Evolutionary conservation across 2,888 invertebrate species (phyloP), one percentile per base, ranked within the genome.

Genomic region (Pammene aurita): DNA sequence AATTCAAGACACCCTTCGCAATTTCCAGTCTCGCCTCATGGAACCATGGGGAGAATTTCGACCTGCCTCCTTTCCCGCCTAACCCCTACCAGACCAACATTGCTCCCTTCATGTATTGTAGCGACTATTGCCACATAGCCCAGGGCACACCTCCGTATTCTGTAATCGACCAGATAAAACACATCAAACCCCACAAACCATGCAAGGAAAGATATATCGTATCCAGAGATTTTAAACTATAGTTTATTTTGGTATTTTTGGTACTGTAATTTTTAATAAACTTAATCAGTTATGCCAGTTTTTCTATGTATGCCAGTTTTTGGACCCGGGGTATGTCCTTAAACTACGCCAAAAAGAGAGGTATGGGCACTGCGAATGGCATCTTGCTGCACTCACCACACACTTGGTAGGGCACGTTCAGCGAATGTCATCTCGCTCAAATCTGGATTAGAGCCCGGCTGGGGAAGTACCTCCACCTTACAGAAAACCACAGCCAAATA

Each of bases 81-180:
- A 92, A 90, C 71, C 90, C 91, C 0, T 91, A 78, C 75, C 92
- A 92, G 77, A 90, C 91, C 0, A 89, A 88, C 75, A 86, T 88
- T 0, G 88, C 91, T 0, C 92, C 92, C 0, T 90, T 90, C 73
- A 92, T 92, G 92, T 92, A 92, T 77, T 92, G 92, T 75, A 89
- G 88, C 65, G 92, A 92, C 71, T 92, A 92, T 54, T 92, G 92
- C 64, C 92, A 91, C 62, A 83, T 90, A 10, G 79, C 86, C 0
- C 87, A 87, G 72, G 91, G 92, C 16, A 90, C 90, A 0, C 84
- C 87, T 0, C 90, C 91, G 0, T 86, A 80, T 48, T 84, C 77
- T 0, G 90, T 89, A 0, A 83, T 92, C 2, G 90, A 92, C 52
- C 92, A 92, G 72, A 73, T 84, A 2, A 72, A 73, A 2, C 84